Conservation (phyloP, 2,888 invertebrate species). For the Eueremaeus valkanovi region DNA sequence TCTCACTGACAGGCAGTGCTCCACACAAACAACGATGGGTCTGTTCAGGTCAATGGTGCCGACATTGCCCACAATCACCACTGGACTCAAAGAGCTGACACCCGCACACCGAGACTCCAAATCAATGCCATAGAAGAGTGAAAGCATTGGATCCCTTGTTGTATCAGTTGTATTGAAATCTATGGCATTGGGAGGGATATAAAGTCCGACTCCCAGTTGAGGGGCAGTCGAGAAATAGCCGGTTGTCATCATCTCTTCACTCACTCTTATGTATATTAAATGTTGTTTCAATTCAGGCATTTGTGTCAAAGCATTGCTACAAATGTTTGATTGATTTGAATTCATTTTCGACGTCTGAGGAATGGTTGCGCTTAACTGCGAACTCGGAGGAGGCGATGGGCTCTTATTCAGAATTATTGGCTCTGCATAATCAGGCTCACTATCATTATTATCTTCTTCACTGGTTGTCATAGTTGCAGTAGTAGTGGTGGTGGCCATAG, state of each 20-base stretch:
- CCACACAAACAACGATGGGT: slow-evolving; percentile 23
- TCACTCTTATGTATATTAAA: slow-evolving; percentile 30
- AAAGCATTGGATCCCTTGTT: background rate
- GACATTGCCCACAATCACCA: slow-evolving; percentile 16
- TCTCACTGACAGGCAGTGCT: slow-evolving; percentile 31
- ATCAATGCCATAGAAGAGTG: slow-evolving; percentile 37
- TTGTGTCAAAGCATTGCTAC: background rate
- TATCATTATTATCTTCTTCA: slow-evolving; percentile 20
- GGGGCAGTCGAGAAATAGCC: slow-evolving; percentile 33
- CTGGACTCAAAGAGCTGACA: slow-evolving; percentile 34
- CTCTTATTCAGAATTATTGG: slow-evolving; percentile 35
- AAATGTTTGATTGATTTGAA: background rate
- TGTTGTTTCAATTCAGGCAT: background rate
- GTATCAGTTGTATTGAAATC: background rate
- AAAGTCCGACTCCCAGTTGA: slow-evolving; percentile 35
- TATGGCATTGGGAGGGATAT: slow-evolving; percentile 32
- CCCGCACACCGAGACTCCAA: background rate
- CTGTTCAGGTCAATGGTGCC: slow-evolving; percentile 21
- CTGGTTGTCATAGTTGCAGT: slow-evolving; percentile 30
- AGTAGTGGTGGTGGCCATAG: slow-evolving; percentile 30
- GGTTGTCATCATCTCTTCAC: background rate
- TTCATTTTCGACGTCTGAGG: background rate
- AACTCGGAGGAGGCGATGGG: slow-evolving; percentile 1
- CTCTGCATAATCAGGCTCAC: slow-evolving; percentile 41
- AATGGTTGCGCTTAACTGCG: background rate